phyloP scores from a whole-genome alignment of 2,797 vertebrate genomes.

The Harpagifer antarcticus region DNA sequence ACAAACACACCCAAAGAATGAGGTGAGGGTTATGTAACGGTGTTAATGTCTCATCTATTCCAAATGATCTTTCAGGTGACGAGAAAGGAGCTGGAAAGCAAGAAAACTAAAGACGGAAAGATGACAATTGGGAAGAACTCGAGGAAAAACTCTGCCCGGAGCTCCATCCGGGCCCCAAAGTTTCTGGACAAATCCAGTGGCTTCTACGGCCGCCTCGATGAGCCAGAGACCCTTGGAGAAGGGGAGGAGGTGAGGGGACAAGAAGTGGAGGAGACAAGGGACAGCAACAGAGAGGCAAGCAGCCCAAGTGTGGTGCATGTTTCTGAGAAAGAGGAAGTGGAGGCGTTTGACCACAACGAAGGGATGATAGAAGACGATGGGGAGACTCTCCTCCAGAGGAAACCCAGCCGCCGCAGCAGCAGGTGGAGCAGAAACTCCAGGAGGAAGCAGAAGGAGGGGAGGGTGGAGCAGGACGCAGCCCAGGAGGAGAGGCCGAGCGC shows the following conservation, averaged over 20 bases:
- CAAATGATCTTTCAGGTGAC: conserved; percentile 12
- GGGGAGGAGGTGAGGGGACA: conserved; percentile 23
- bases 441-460: conserved; percentile 71
- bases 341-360: conserved; percentile 64
- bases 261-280: conserved; percentile 6
- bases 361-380: conserved; percentile 81
- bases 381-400: conserved; percentile 77
- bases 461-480: conserved; percentile 20
- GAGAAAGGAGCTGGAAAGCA: neutral
- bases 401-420: conserved; percentile 75
- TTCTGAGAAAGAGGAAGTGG: conserved; percentile 46
- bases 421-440: conserved; percentile 84
- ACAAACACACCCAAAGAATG: conserved; percentile 9
- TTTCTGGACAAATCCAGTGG: conserved; percentile 83
- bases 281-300: neutral
- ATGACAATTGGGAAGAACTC: conserved; percentile 86
- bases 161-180: conserved; percentile 78
- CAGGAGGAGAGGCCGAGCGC: conserved; percentile 26
- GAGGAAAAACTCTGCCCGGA: conserved; percentile 68
- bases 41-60: conserved; percentile 52
- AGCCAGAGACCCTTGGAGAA: conserved; percentile 50
- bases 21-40: conserved; percentile 40
- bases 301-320: neutral
- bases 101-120: conserved; percentile 32
- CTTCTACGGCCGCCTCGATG: conserved; percentile 84